Conservation (phyloP, 2,113 vertebrate genomes). For the Ictalurus punctatus region DNA sequence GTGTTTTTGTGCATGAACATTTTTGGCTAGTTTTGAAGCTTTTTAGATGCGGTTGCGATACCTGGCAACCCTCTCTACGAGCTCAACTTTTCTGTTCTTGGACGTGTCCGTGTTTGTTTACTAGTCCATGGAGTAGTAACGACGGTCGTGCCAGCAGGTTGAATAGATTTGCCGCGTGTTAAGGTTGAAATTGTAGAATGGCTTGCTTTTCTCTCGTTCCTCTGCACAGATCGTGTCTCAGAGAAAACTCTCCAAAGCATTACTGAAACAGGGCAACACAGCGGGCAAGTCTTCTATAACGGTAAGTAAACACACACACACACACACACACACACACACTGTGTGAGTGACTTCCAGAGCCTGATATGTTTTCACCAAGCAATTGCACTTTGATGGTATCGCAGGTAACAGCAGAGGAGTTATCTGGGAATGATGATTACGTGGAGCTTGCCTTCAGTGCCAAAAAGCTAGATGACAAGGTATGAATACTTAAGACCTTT, state of each 20-base stretch:
- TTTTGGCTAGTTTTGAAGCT: too few species aligned
- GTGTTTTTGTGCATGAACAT: too few species aligned
- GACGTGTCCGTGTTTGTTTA: background rate
- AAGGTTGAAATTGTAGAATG: background rate
- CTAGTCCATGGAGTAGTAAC: background rate
- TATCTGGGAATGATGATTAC: conserved; percentile 96
- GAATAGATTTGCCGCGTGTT: background rate
- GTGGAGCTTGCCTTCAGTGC: conserved; percentile 97
- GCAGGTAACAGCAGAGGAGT: conserved; percentile 95
- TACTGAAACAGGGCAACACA: conserved; percentile 95
- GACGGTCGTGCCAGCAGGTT: background rate
- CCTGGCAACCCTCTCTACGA: background rate
- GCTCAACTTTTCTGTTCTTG: background rate
- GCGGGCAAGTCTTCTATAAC: conserved; percentile 96
- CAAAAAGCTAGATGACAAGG: conserved; percentile 98
- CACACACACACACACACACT: conserved; percentile 28
- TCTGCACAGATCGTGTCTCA: conserved; percentile 92
- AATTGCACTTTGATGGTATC: conserved; percentile 20
- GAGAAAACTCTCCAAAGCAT: conserved; percentile 91
- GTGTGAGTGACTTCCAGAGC: background rate
- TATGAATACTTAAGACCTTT: conserved; percentile 61
- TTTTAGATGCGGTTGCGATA: background rate
- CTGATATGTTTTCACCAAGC: conserved; percentile 51
- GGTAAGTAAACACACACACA: conserved; percentile 68
- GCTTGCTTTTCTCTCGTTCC: conserved; percentile 26